Base-by-base conservation (phyloP, 2,113 vertebrate genomes). In the Ammodytes dubius region DNA sequence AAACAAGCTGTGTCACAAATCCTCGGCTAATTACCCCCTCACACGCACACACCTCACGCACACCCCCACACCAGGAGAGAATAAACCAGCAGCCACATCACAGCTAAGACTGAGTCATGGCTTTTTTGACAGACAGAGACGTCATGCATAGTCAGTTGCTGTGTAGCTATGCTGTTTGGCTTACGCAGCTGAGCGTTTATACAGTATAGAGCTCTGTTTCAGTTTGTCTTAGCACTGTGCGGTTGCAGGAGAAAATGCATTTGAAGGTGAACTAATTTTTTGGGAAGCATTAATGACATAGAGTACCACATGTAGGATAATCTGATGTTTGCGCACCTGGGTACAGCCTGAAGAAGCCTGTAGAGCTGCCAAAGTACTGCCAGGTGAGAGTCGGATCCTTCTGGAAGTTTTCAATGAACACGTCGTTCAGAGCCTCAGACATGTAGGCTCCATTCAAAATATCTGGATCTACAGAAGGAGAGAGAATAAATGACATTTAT, bases 341-440 rank as follows among this genome's bases (percentile, higher is more conserved):
- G 67, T 99, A 99, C n/a, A 99, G 96, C 74, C 98, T 96, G 92
- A 99, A 99, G 93, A 99, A 99, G 49, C 98, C 98, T 0, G 97
- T 94, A n/a, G 97, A 93, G 19, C 98, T 99, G 88, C 98, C 98
- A 47, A 99, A 99, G 89, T 98, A 99, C 76, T 99, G 98, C 98
- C 98, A 99, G 40, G 97, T 99, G 74, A 99, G 91, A 0, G 98
- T 99, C 0, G 98, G 97, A 81, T 99, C 98, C 88, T 96, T 96
- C 88, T 95, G 94, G 47, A 98, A 99, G 92, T 99, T 99, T 47
- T 97, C 96, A 61, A 97, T 94, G 69, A 99, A 99, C 61, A 99
- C 76, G 0, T 97, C 91, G 56, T 99, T 98, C 86, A 99, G 91
- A 45, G 96, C 97, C 93, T 99, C 98, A 1, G 98, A 99, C 98